phyloP scores from a whole-genome alignment of 2,113 vertebrate genomes.

The Scopus umbretta region DNA sequence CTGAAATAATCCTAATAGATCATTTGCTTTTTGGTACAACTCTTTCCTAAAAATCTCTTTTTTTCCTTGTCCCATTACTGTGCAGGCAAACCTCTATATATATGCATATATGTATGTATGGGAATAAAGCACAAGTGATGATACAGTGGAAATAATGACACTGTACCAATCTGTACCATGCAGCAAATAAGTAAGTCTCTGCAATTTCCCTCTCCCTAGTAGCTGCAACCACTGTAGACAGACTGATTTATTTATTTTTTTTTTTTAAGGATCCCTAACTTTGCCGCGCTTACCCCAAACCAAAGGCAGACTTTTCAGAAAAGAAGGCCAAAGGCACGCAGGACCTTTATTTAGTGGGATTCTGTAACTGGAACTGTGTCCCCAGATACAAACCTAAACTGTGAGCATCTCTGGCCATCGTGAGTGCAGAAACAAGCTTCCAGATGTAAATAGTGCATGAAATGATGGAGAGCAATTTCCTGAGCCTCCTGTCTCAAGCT shows the following conservation, averaged over 20 bases:
- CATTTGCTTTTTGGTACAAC: background rate
- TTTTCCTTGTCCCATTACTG: background rate
- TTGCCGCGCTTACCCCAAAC: background rate
- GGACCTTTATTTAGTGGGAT: background rate
- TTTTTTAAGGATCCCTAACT: background rate
- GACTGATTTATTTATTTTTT: background rate
- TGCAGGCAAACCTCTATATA: background rate
- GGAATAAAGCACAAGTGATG: background rate
- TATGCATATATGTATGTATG: background rate
- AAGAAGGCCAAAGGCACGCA: background rate
- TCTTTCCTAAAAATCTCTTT: background rate
- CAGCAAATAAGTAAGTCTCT: background rate
- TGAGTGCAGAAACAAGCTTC: background rate
- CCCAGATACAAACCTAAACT: background rate
- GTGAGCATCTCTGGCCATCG: accelerated
- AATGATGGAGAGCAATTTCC: background rate
- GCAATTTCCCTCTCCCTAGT: background rate
- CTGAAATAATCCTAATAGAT: background rate
- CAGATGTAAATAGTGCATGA: background rate
- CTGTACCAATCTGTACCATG: background rate
- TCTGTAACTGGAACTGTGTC: background rate
- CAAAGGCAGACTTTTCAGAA: background rate
- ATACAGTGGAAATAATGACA: background rate
- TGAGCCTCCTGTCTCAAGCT: background rate
- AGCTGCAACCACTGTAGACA: background rate